Conservation (phyloP, 2,797 vertebrate species). For the Sebastes paucispinis region DNA sequence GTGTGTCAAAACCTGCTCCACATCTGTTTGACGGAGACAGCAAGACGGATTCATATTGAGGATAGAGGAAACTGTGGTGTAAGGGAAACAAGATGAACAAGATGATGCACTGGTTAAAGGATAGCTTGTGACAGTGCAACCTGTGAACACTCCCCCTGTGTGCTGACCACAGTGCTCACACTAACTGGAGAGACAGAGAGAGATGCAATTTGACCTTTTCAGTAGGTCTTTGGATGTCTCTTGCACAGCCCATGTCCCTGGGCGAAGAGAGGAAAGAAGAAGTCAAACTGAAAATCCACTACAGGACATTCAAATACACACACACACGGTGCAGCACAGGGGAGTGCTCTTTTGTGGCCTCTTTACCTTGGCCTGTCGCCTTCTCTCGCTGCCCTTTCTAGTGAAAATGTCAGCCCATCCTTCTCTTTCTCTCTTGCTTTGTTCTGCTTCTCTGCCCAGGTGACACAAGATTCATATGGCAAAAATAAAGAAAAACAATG, state of each 20-base stretch:
- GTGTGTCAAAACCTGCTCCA: neutral
- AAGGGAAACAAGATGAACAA: constrained; percentile 8
- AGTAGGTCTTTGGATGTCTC: constrained; percentile 42
- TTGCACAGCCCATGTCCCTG: constrained; percentile 52
- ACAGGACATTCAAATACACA: constrained; percentile 34
- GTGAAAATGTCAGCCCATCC: constrained; percentile 76
- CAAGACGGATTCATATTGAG: neutral
- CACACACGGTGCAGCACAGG: constrained; percentile 24
- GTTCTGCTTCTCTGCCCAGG: constrained; percentile 44
- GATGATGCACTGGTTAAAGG: constrained; percentile 1
- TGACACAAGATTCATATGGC: constrained; percentile 38
- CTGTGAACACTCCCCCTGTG: constrained; percentile 35
- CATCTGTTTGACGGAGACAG: neutral
- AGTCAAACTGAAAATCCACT: constrained; percentile 61
- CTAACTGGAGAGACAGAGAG: constrained; percentile 14
- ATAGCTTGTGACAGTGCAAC: constrained; percentile 24
- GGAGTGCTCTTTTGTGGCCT: constrained; percentile 51
- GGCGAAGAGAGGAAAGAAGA: constrained; percentile 52
- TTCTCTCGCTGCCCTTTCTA: constrained; percentile 73
- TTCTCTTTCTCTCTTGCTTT: constrained; percentile 28
- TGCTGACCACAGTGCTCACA: constrained; percentile 38
- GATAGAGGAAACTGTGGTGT: neutral
- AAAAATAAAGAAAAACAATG: constrained; percentile 11
- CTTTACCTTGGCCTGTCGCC: constrained; percentile 72
- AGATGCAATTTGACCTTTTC: constrained; percentile 68